Base-by-base conservation (phyloP, 2,113 vertebrate species). In the Cromileptes altivelis region DNA sequence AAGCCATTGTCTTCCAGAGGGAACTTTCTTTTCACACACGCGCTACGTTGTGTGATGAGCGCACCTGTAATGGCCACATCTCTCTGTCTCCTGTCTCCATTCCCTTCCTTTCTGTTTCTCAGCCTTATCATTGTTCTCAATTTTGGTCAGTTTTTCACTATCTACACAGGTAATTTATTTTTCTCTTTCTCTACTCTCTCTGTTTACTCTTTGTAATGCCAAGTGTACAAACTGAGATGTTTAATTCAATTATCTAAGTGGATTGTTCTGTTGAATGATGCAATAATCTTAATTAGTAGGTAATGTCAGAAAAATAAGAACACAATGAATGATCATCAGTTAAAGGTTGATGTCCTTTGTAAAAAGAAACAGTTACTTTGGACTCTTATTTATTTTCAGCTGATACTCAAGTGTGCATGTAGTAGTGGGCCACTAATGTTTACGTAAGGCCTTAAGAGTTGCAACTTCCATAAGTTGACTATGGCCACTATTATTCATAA, bases 1-100 rank as follows among this genome's bases (percentile, higher is more conserved):
- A 92, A 93, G 89, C 92, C 80, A 95, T 96, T 95, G 95, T 95
- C 94, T 95, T 94, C 91, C 82, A 76, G 77, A 9, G 68, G 92
- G 80, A 87, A 89, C 91, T 91, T 92, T 91, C 89, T 84, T 85
- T 91, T 89, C 85, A 86, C 78, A 87, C 89, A 86, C 49, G 3
- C 70, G 85, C 88, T 77, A 14, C 78, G 82, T 65, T 62, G 60
- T 4, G 85, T 87, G 93, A 93, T 89, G 89, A 89, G 85, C 88
- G 70, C 86, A 93, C 91, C 92, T 92, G 86, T 89, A 92, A 92
- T 82, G 93, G 92, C 91, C 88, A 88, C 88, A 61, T 92, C 89
- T 86, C 81, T 89, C 86, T 80, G 72, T 84, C 85, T 88, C 30
- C 67, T 78, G 40, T 62, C 70, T 78, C 45, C 65, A 37, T 68